Base-by-base conservation (phyloP, 2,113 vertebrate genomes). In the Prolemur simus region DNA sequence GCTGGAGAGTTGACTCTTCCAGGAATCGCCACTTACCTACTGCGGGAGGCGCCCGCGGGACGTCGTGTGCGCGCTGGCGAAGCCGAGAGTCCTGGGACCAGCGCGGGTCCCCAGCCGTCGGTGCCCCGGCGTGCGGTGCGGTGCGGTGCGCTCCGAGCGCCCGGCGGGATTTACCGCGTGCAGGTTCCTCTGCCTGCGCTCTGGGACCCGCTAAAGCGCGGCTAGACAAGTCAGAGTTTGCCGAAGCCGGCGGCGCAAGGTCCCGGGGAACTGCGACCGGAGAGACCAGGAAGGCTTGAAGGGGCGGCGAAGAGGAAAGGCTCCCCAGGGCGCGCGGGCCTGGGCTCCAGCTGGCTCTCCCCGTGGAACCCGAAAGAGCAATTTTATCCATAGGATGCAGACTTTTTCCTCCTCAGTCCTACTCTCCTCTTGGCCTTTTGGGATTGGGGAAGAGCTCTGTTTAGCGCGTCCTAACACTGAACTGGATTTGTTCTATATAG, bases 211-310 rank as follows among this genome's bases (percentile, higher is more conserved):
- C 42, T 6, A 29, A 63, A 13, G n/a, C 8, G 18, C 49, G 0
- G 17, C 17, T 8, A 8, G 47, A 52, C 56, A 69, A 32, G 15
- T 17, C 39, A 15, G 25, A 14, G 37, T 56, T 87, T 64, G 52
- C 20, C 0, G 1, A 66, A 63, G 20, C 47, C 2, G 17, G 15
- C 2, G 3, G 15, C 10, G 13, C 45, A 37, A 17, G 49, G 18
- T 83, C 37, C 15, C 1, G 0, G 12, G 0, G 20, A 85, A 73
- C 17, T 4, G 42, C 2, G 6, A 69, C 2, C 1, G 0, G 4
- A 66, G 54, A 84, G 29, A 88, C 34, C 9, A 0, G 12, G 34
- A 63, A 88, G 47, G 2, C n/a, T 18, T 10, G 39, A 5, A 14
- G 17, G 10, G 6, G 42, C 54, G 0, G 29, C 6, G 2, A 37